These are phyloP conservation scores for Callosobruchus maculatus DNA, from an alignment of 2,888 invertebrate genomes.

Conservation along the genomic window DNA sequence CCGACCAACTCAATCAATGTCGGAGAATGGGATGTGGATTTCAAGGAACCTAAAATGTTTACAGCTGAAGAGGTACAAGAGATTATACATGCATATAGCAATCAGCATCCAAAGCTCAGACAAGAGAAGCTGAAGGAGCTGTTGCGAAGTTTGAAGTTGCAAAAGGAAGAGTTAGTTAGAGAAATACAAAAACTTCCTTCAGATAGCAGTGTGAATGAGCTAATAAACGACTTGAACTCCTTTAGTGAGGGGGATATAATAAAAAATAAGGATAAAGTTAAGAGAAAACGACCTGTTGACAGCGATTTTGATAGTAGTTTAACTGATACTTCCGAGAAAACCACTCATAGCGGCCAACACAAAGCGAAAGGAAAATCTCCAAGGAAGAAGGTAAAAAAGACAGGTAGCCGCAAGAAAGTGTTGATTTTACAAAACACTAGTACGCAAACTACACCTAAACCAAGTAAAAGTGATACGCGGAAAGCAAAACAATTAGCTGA, in stretches of 20 bases:
- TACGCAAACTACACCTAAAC: slow-evolving; percentile 44
- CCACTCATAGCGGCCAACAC: neutral
- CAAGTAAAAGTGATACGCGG: slow-evolving; percentile 5
- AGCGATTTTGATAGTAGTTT: slow-evolving; percentile 11
- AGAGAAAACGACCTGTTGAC: slow-evolving; percentile 15
- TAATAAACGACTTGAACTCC: slow-evolving; percentile 29
- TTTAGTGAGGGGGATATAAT: slow-evolving; percentile 18
- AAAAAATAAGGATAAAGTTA: slow-evolving; percentile 12
- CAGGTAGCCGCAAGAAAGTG: slow-evolving; percentile 17
- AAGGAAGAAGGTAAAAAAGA: slow-evolving; percentile 22
- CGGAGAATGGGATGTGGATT: slow-evolving; percentile 29
- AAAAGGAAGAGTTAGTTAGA: slow-evolving; percentile 42
- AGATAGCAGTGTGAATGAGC: slow-evolving; percentile 31
- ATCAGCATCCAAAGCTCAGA: slow-evolving; percentile 26
- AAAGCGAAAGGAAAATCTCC: slow-evolving; percentile 11
- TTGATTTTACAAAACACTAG: slow-evolving; percentile 42
- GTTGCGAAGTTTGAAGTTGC: slow-evolving; percentile 40
- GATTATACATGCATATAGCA: slow-evolving; percentile 27
- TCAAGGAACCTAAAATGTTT: slow-evolving; percentile 25
- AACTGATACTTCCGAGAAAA: neutral
- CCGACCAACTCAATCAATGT: slow-evolving; percentile 15
- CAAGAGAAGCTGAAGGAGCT: slow-evolving; percentile 39
- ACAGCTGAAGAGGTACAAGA: slow-evolving; percentile 32
- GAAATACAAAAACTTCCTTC: slow-evolving; percentile 40
- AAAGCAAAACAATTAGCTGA: neutral